phyloP scores from a whole-genome alignment of 2,888 invertebrate genomes.

The Drosophila dives region DNA sequence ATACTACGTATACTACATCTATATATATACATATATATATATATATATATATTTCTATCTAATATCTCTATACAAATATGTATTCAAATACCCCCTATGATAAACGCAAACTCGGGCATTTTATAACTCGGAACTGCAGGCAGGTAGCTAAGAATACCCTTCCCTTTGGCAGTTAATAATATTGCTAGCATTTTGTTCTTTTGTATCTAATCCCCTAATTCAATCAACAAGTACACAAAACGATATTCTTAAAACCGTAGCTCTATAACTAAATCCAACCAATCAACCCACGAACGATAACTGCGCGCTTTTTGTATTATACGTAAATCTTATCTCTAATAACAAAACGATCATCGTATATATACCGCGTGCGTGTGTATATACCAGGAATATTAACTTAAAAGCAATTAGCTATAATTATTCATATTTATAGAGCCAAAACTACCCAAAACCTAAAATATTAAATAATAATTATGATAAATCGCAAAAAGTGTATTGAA shows the following conservation, averaged over 20 bases:
- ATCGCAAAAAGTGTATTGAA: conserved; percentile 59
- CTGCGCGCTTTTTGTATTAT: conserved; percentile 57
- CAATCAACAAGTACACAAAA: conserved; percentile 40
- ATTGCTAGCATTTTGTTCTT: conserved; percentile 46
- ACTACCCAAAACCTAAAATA: conserved; percentile 78
- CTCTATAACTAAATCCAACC: conserved; percentile 29
- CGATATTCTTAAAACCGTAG: conserved; percentile 34
- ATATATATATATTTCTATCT: conserved; percentile 1
- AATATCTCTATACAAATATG: conserved; percentile 23
- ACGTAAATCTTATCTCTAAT: conserved; percentile 43
- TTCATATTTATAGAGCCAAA: conserved; percentile 78
- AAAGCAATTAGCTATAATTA: conserved; percentile 80
- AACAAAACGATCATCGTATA: conserved; percentile 52
- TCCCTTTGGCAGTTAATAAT: conserved; percentile 29
- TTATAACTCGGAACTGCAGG: conserved; percentile 7
- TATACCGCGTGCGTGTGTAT: conserved; percentile 65
- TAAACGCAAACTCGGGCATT: conserved; percentile 39
- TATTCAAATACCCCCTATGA: conserved; percentile 51
- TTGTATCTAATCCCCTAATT: conserved; percentile 51
- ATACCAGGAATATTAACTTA: conserved; percentile 77
- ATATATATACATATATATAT: conserved; percentile 21
- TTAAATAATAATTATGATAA: conserved; percentile 56
- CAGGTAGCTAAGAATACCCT: conserved; percentile 26
- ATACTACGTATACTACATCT: conserved; percentile 53
- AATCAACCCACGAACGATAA: conserved; percentile 19